A percentile compares a stretch with the other conserved stretches of the same genome.
Evolutionary conservation across 2,888 invertebrate species (phyloP).

Genomic region (Chaetoderma sp.): DNA sequence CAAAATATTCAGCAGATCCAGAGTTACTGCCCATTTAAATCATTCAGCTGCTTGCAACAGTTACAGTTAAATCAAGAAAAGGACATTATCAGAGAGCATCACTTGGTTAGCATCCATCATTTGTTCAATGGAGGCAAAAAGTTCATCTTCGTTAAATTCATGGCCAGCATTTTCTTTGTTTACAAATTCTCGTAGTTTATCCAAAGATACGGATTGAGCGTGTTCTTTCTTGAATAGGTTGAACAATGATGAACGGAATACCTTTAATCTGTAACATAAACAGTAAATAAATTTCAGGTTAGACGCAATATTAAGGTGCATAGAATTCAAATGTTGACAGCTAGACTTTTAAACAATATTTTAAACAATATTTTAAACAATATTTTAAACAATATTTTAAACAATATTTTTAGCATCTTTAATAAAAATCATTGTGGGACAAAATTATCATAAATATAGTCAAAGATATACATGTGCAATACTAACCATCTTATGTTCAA

Average conservation of each 20-base stretch:
- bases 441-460: too few species aligned
- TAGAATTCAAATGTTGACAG: not conserved
- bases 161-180: constrained; percentile 72
- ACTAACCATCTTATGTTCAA: too few species aligned
- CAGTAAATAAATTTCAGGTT: not conserved
- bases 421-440: too few species aligned
- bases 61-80: constrained; percentile 66
- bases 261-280: constrained; percentile 71
- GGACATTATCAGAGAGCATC: constrained; percentile 76
- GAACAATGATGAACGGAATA: constrained; percentile 81
- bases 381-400: not conserved
- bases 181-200: constrained; percentile 77
- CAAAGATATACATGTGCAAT: too few species aligned
- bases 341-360: not conserved
- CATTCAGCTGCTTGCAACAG: too few species aligned
- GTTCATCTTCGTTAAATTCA: constrained; percentile 75
- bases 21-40: too few species aligned
- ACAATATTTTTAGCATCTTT: too few species aligned
- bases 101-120: constrained; percentile 93
- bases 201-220: constrained; percentile 80
- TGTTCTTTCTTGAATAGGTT: constrained; percentile 83
- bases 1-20: too few species aligned
- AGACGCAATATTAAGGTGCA: not conserved
- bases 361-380: not conserved
- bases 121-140: constrained; percentile 81